Evolutionary conservation across 2,888 invertebrate species (phyloP).

Genomic region (Amblyjoppa fuscipennis): DNA sequence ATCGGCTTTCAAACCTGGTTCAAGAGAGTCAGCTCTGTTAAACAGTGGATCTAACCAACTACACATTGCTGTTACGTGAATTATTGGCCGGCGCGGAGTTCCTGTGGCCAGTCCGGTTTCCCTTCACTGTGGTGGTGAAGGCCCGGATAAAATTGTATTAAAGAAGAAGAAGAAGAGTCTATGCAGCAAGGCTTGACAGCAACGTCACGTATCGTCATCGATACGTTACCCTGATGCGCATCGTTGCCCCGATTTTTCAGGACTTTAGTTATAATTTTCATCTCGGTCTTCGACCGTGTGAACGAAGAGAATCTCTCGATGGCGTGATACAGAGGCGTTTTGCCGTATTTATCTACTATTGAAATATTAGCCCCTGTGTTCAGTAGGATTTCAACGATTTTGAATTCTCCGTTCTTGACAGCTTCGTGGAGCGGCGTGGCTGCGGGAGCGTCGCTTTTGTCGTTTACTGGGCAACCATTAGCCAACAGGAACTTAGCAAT

Average conservation of each 20-base stretch:
- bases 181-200: conserved; percentile 1
- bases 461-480: background rate
- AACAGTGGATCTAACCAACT: too few species aligned
- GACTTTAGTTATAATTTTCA: conserved; percentile 1
- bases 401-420: background rate
- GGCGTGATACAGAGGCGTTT: conserved; percentile 18
- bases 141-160: too few species aligned
- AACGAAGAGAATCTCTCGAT: background rate
- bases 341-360: background rate
- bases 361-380: background rate
- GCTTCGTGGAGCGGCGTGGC: conserved; percentile 3
- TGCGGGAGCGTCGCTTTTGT: background rate
- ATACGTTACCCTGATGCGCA: background rate
- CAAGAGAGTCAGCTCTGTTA: too few species aligned
- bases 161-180: too few species aligned
- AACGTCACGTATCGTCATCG: background rate
- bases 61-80: too few species aligned
- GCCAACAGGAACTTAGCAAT: background rate
- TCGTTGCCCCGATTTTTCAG: background rate
- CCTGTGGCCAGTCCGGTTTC: too few species aligned
- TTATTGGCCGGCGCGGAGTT: too few species aligned
- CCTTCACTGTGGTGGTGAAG: too few species aligned
- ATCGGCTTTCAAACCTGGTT: too few species aligned
- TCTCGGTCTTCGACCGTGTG: background rate
- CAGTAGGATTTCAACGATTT: background rate